phyloP scores from a whole-genome alignment of 1,140 invertebrate genomes.

The Gryllus bimaculatus region DNA sequence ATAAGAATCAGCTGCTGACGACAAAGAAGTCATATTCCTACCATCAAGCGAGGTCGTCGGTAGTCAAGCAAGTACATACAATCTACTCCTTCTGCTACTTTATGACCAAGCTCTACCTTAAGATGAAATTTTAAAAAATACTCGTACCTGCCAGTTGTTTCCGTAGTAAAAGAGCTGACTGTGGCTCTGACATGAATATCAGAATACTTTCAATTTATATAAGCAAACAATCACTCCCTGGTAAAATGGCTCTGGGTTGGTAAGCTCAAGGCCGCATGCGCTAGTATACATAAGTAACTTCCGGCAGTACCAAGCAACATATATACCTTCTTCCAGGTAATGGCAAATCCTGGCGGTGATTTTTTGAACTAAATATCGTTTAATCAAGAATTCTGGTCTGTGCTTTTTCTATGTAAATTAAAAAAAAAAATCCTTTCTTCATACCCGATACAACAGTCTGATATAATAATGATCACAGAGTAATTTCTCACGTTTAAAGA shows the following conservation, averaged over 20 bases:
- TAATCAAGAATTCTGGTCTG: not conserved
- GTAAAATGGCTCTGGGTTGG: conserved; percentile 16
- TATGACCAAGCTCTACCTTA: not conserved
- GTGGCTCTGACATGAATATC: conserved; percentile 85
- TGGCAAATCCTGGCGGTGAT: not conserved
- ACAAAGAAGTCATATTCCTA: conserved; percentile 19
- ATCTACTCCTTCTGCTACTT: not conserved
- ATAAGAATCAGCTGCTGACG: conserved; percentile 22
- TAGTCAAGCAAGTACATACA: conserved; percentile 12
- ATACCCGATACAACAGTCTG: not conserved
- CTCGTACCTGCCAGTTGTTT: conserved; percentile 86
- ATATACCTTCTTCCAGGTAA: conserved; percentile 9
- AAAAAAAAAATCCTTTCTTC: not conserved
- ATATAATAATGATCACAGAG: not conserved
- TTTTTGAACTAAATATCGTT: not conserved
- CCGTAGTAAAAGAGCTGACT: conserved; percentile 86
- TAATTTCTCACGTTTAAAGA: not conserved
- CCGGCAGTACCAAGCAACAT: conserved; percentile 13
- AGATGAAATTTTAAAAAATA: not conserved
- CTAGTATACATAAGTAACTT: conserved; percentile 12
- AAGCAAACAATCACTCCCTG: conserved; percentile 17
- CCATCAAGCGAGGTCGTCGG: conserved; percentile 14
- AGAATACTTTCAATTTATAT: conserved; percentile 17
- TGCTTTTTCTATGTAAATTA: not conserved
- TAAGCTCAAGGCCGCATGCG: conserved; percentile 20